These are phyloP conservation scores for Allophyes oxyacanthae DNA, from an alignment of 2,888 invertebrate species.

Conservation along the genomic window DNA sequence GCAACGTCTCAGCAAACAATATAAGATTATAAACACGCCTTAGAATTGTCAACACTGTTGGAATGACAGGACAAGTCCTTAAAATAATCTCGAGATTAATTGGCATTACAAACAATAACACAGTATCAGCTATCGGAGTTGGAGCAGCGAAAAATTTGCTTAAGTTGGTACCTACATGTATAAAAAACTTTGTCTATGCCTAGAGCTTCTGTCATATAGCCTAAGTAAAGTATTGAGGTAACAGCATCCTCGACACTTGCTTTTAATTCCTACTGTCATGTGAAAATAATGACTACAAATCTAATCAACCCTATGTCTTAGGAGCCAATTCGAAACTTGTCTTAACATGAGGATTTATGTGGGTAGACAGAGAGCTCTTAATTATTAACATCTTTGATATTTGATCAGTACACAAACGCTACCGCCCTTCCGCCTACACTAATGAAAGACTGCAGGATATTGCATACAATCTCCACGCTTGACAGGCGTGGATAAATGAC, in stretches of 20 bases:
- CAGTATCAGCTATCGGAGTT: no score
- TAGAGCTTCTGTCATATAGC: no score
- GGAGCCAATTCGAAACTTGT: no score
- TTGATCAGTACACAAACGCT: slow-evolving; percentile 11
- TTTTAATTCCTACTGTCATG: no score
- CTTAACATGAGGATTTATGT: no score
- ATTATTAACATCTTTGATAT: slow-evolving; percentile 18
- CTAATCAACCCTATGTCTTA: no score
- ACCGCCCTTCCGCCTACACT: slow-evolving; percentile 20
- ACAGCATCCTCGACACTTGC: no score
- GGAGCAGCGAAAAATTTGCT: no score
- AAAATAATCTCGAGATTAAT: slow-evolving; percentile 1
- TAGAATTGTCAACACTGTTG: slow-evolving; percentile 19
- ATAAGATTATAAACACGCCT: slow-evolving; percentile 35
- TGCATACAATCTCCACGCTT: slow-evolving; percentile 28
- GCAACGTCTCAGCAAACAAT: slow-evolving; percentile 30
- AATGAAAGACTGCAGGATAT: slow-evolving; percentile 19
- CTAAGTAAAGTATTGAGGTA: no score
- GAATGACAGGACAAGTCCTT: not conserved
- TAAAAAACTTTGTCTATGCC: no score
- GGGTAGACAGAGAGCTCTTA: not conserved
- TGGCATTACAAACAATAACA: not conserved
- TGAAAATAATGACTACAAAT: no score
- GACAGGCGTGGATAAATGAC: slow-evolving; percentile 38
- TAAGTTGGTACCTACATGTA: no score